Conservation (phyloP, 2,797 vertebrate species). For the Pangasius djambal region DNA sequence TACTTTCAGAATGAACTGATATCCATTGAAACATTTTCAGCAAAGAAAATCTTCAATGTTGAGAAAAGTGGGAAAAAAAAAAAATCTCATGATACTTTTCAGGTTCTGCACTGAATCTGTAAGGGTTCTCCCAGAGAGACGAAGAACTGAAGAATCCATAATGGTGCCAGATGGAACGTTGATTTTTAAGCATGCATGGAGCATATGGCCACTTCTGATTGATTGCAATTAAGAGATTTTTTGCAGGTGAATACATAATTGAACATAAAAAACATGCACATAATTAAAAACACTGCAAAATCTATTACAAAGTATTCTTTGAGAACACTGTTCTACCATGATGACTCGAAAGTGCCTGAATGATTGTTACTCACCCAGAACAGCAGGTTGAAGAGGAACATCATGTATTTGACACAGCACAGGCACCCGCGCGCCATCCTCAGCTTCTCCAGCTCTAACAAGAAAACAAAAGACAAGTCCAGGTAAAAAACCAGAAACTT, state of each 20-base stretch:
- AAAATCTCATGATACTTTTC: neutral
- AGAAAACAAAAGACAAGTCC: constrained; percentile 86
- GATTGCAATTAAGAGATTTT: constrained; percentile 10
- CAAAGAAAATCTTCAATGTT: neutral
- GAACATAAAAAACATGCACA: neutral
- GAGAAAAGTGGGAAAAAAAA: neutral
- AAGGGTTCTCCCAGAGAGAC: neutral
- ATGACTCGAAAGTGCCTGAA: neutral
- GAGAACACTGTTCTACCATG: neutral
- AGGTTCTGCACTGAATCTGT: neutral
- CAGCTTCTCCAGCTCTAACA: constrained; percentile 86
- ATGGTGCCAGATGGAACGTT: neutral
- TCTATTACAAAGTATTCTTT: neutral
- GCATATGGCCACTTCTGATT: neutral
- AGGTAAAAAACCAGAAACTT: constrained; percentile 90
- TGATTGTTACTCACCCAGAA: constrained; percentile 89
- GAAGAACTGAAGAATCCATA: neutral
- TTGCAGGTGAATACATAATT: neutral
- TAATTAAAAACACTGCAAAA: neutral
- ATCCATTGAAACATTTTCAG: neutral
- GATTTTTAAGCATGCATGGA: neutral
- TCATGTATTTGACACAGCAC: constrained; percentile 98
- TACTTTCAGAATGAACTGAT: neutral
- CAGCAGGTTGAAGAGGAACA: constrained; percentile 99
- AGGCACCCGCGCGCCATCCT: constrained; percentile 97